Conservation (phyloP, 2,797 vertebrate genomes). For the Myotis vivesi region DNA sequence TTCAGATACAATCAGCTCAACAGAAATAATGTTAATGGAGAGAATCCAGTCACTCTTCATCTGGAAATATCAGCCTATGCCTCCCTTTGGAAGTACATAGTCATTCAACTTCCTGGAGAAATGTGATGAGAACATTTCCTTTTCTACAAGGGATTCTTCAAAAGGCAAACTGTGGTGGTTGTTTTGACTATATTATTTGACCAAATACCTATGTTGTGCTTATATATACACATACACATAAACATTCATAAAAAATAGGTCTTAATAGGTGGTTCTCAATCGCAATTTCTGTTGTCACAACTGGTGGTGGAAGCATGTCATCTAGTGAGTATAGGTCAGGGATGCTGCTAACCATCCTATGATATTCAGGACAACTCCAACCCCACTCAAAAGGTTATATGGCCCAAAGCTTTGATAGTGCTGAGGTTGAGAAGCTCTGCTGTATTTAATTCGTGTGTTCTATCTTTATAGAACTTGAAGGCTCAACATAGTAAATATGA, state of each 20-base stretch:
- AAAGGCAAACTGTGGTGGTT: conserved; percentile 3
- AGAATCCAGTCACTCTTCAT: background rate
- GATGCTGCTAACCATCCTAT: background rate
- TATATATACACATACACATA: fast-evolving
- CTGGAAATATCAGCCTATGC: background rate
- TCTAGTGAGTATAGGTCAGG: fast-evolving
- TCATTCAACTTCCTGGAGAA: background rate
- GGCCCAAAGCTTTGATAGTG: fast-evolving
- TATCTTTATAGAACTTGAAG: background rate
- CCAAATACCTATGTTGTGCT: background rate
- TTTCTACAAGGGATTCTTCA: background rate
- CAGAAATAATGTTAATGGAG: conserved; percentile 44
- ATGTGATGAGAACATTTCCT: background rate
- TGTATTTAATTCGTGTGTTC: no score
- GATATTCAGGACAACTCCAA: background rate
- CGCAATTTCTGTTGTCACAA: background rate
- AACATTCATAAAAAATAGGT: background rate
- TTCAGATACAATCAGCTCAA: conserved; percentile 39
- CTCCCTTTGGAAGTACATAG: background rate
- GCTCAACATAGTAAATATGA: background rate
- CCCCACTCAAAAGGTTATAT: background rate
- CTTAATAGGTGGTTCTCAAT: background rate
- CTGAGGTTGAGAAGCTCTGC: background rate
- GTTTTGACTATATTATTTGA: background rate
- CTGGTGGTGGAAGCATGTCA: no score